Base-by-base conservation (phyloP, 2,888 invertebrate genomes). In the Tromatobia lineatoria region DNA sequence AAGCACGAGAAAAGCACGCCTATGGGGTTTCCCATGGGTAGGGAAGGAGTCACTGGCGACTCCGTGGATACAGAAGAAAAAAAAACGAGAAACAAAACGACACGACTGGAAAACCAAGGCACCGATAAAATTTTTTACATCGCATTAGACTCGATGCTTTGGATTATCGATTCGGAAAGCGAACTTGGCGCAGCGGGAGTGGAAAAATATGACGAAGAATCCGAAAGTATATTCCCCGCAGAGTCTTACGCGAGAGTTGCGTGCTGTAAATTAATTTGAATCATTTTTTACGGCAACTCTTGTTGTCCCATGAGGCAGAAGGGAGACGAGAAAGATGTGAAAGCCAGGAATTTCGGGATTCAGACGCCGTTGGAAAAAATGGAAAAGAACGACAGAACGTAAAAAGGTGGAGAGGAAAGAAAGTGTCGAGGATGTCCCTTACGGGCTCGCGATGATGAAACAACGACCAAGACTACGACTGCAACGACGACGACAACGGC, bases 71-170 rank as follows among this genome's bases (percentile, higher is more conserved):
- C 34, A 54, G 74, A 85, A 54, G 74, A 85, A 54, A 77, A 82
- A 69, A 54, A 50, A 38, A 64, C 45, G 54, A 77, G 23, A 13
- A 70, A 67, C 57, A 69, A 59, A 38, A 25, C 67, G 70, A 29
- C 18, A 20, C 47, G 45, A 52, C 67, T 64, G 42, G 15, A 45
- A 79, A 57, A 70, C 66, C 38, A 50, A 45, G 78, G 82, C 85
- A 86, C 88, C 88, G 89, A 89, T 91, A 88, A 91, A 90, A 89
- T 88, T 89, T 87, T 88, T 88, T 88, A 86, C 90, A 82, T 90
- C 87, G 87, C 87, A 89, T 90, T 90, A 89, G 86, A 83, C 83
- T 54, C 69, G 66, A 89, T 85, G 80, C 83, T 67, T 34, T 47
- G 59, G 70, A 69, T 83, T 79, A 83, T 83, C 73, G 80, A 85